Evolutionary conservation across 2,888 invertebrate genomes (phyloP), one percentile per base, ranked within the genome.

Genomic region (Rhagium mordax): DNA sequence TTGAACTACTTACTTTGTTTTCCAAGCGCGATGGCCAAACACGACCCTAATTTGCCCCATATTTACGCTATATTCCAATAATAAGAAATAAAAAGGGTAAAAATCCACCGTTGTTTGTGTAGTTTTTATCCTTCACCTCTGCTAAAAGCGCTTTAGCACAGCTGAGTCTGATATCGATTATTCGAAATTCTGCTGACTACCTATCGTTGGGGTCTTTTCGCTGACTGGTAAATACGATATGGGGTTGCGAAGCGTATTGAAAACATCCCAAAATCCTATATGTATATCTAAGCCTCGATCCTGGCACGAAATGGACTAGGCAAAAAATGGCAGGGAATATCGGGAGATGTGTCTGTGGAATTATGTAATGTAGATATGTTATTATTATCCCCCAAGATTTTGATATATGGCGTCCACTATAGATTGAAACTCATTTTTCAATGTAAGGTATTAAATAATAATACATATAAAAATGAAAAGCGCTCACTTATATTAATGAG

Each of bases 141-240:
- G 47, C 71, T 29, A 51, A 67, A 64, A 62, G 49, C 51, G 49
- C 59, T 60, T 71, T 66, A 47, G 64, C 71, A 70, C 73, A 73
- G 74, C 77, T 75, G 77, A 77, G 77, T 66, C 69, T 15, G 65
- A 71, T 67, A 78, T 78, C 71, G 78, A 78, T 78, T 71, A 51
- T 53, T 59, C 57, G 67, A 67, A 67, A 24, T 65, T 21, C 21
- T 70, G 48, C 53, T 67, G 67, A 70, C 72, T 70, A 20, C 10
- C 10, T 51, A 47, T 61, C 41, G 66, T 64, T 61, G 47, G 13
- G 55, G 55, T 57, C 67, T 57, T 18, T 67, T 57, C 67, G n/a
- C n/a, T n/a, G 8, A 13, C 41, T 57, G 67, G 57, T 24, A 57
- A 47, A 57, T 24, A 41, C 20, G 20, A 15, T 10, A 41, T 41